Conservation (phyloP, 2,888 invertebrate genomes). For the Suillia variegata region DNA sequence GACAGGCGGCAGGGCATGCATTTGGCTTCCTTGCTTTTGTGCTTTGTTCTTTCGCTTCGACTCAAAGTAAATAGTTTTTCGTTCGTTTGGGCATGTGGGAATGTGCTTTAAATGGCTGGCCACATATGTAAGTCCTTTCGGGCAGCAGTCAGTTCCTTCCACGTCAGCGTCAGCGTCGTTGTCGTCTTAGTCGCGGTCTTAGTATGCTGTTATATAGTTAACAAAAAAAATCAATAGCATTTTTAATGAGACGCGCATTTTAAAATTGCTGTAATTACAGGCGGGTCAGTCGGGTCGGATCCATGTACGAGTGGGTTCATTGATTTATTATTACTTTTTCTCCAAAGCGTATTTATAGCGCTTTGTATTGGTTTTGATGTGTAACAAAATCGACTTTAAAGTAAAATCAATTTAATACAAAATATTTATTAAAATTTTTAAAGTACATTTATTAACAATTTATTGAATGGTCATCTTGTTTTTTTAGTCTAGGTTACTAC, state of each 20-base stretch:
- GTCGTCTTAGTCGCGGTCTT: background rate
- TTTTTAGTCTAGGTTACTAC: too few species aligned
- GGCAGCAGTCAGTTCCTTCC: background rate
- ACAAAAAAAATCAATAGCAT: conserved; percentile 6
- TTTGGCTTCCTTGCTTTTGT: conserved; percentile 8
- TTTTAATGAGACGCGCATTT: background rate
- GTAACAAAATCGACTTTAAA: too few species aligned
- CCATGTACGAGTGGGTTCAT: too few species aligned
- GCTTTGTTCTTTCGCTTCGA: conserved; percentile 5
- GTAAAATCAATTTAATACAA: background rate
- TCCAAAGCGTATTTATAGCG: too few species aligned
- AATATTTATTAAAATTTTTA: too few species aligned
- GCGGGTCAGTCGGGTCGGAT: too few species aligned
- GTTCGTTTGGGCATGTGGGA: background rate
- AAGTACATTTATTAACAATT: too few species aligned
- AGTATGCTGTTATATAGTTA: background rate
- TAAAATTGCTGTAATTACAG: background rate
- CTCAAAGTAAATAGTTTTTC: too few species aligned
- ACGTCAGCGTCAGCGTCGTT: background rate
- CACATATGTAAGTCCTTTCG: conserved; percentile 7
- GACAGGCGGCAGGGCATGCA: too few species aligned
- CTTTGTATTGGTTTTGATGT: too few species aligned
- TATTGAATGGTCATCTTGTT: too few species aligned
- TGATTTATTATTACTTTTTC: too few species aligned
- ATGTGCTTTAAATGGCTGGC: background rate